Conservation (phyloP, 2,797 vertebrate genomes). For the Arctocebus calabarensis region DNA sequence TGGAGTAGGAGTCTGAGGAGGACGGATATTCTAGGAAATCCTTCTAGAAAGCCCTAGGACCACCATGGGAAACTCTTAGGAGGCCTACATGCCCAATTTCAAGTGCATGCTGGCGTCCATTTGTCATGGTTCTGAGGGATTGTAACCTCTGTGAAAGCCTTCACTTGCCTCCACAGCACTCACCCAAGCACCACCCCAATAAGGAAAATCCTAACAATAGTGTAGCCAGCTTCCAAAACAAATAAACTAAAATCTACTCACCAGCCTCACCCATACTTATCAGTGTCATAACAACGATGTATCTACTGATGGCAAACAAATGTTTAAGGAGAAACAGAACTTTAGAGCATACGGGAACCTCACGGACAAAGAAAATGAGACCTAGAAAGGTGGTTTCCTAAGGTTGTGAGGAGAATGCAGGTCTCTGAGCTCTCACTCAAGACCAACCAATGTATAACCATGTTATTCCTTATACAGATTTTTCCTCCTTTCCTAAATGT, state of each 20-base stretch:
- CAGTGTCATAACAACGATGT: slow-evolving; percentile 12
- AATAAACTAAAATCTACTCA: slow-evolving; percentile 66
- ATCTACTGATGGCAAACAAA: slow-evolving; percentile 50
- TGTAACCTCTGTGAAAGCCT: neutral
- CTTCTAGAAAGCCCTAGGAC: slow-evolving; percentile 45
- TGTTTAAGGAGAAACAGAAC: slow-evolving; percentile 44
- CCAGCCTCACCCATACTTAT: slow-evolving; percentile 49
- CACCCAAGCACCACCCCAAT: slow-evolving; percentile 1
- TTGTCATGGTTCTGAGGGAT: neutral
- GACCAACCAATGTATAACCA: neutral
- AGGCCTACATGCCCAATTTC: neutral
- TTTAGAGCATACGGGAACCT: slow-evolving; percentile 34
- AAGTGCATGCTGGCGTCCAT: neutral
- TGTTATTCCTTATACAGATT: neutral
- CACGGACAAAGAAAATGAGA: neutral
- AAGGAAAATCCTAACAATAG: slow-evolving; percentile 72
- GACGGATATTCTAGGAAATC: slow-evolving; percentile 20
- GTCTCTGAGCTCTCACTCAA: neutral
- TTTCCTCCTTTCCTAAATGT: slow-evolving; percentile 10
- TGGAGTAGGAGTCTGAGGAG: neutral
- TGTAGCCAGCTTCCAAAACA: slow-evolving; percentile 65
- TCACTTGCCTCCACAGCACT: neutral
- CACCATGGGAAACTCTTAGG: neutral
- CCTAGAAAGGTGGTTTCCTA: neutral
- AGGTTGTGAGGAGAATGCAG: neutral